Conservation (phyloP, 2,113 vertebrate genomes). For the Tretioscincus oriximinensis region DNA sequence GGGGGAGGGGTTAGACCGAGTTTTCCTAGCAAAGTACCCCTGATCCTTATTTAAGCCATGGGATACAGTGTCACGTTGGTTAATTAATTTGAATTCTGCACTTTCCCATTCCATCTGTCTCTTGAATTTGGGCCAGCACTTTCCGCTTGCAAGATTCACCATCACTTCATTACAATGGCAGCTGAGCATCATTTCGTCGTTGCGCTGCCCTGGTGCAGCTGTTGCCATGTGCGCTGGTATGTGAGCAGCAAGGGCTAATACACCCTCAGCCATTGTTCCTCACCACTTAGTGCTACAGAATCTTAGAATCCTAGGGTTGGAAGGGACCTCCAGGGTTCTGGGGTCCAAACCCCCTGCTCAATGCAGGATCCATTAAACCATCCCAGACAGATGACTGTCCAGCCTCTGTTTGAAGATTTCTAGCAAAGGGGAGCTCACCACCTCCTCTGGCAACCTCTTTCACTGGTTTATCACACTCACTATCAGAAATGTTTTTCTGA, state of each 20-base stretch:
- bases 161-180: slow-evolving; percentile 22
- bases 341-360: no score
- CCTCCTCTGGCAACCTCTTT: no score
- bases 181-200: slow-evolving; percentile 6
- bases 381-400: no score
- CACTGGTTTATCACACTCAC: no score
- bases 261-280: neutral
- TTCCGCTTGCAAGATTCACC: slow-evolving; percentile 20
- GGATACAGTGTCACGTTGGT: slow-evolving; percentile 34
- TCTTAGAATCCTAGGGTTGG: no score
- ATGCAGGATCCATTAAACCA: no score
- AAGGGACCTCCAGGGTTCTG: no score
- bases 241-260: neutral
- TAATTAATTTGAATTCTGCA: slow-evolving; percentile 41
- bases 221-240: neutral
- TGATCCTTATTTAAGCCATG: slow-evolving; percentile 39
- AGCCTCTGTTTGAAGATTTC: no score
- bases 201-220: neutral
- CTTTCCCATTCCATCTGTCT: slow-evolving; percentile 30
- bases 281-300: neutral
- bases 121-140: slow-evolving; percentile 27
- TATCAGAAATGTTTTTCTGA: no score
- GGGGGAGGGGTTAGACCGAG: slow-evolving; percentile 15
- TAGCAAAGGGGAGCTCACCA: no score
- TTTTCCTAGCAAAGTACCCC: slow-evolving; percentile 31